Conservation (phyloP, 2,113 vertebrate species). For the Odocoileus hemionus region DNA sequence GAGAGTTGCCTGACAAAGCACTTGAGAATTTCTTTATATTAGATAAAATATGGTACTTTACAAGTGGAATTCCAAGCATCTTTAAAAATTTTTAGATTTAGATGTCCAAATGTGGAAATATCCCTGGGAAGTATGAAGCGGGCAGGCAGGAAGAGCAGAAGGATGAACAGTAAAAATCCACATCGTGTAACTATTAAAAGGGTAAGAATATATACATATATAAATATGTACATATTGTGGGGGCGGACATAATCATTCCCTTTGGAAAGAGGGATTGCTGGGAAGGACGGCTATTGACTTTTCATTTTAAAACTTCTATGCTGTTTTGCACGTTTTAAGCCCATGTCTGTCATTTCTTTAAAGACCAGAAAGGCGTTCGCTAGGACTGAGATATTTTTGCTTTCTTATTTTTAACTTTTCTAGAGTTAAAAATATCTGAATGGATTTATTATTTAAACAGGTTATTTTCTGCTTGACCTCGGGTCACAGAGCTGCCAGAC, state of each 20-base stretch:
- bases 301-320: neutral
- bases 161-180: neutral
- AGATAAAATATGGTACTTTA: neutral
- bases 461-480: neutral
- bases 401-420: neutral
- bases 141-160: neutral
- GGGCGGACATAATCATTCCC: too few relatives aligned
- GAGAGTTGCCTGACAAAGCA: neutral
- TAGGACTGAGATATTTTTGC: neutral
- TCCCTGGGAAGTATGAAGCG: neutral
- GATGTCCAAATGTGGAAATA: neutral
- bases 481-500: neutral
- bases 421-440: slow-evolving; percentile 12
- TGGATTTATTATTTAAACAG: neutral
- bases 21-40: neutral
- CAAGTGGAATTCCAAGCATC: neutral
- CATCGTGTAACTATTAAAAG: neutral
- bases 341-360: neutral
- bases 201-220: neutral
- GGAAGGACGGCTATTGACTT: neutral
- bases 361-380: neutral
- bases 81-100: neutral
- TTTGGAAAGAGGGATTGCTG: neutral
- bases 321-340: neutral
- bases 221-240: neutral